Conservation (phyloP, 2,888 invertebrate species). For the Calephelis perditalis region DNA sequence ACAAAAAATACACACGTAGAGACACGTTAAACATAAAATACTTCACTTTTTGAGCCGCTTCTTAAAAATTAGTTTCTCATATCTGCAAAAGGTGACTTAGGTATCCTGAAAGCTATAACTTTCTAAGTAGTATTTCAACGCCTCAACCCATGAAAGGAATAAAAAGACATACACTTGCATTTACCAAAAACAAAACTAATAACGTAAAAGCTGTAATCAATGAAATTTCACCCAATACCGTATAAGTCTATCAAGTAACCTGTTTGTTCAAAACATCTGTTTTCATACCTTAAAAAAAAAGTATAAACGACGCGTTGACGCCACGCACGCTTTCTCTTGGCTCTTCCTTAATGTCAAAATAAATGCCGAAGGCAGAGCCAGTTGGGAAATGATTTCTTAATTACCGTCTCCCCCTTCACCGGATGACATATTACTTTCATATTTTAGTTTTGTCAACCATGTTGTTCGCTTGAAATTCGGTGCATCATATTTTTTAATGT, state of each 20-base stretch:
- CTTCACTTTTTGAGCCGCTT: no score
- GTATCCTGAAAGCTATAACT: no score
- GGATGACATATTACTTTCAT: slow-evolving; percentile 11
- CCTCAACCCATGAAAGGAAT: no score
- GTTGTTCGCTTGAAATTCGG: background rate
- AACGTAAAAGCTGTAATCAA: background rate
- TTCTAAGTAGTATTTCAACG: no score
- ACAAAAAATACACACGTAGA: no score
- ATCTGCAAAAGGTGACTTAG: no score
- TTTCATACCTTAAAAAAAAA: slow-evolving; percentile 1
- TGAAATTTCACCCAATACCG: background rate
- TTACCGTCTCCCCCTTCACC: slow-evolving; percentile 8
- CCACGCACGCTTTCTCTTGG: slow-evolving; percentile 5
- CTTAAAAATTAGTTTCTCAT: no score
- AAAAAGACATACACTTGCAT: no score
- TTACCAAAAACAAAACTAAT: no score
- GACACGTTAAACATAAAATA: no score
- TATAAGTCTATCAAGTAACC: background rate
- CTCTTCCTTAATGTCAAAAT: slow-evolving; percentile 10
- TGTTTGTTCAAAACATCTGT: slow-evolving; percentile 8
- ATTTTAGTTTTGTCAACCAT: slow-evolving; percentile 5
- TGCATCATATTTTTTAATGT: background rate
- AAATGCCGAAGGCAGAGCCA: slow-evolving; percentile 7
- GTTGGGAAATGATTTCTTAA: slow-evolving; percentile 6
- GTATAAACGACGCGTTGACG: background rate